A percentile compares a stretch with the other conserved stretches of the same genome.
phyloP scores from a whole-genome alignment of 2,888 invertebrate genomes.

The Pristionchus maxplancki region DNA sequence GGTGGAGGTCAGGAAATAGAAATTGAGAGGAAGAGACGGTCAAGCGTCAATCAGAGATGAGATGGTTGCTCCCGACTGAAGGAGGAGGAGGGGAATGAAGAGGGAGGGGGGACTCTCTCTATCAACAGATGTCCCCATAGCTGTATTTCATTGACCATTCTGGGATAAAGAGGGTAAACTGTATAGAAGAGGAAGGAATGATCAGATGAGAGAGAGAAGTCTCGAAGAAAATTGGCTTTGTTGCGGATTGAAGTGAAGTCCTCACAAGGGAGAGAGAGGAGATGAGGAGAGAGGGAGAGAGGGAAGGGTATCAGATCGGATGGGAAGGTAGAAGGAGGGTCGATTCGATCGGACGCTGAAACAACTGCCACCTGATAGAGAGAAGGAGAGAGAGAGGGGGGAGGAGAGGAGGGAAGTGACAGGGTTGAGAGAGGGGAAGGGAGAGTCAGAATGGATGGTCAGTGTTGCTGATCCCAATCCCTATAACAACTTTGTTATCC shows the following conservation, averaged over 20 bases:
- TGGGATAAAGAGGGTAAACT: conserved; percentile 40
- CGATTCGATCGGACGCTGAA: conserved; percentile 41
- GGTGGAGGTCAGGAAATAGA: conserved; percentile 35
- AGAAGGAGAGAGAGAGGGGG: background rate
- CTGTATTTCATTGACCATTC: conserved; percentile 52
- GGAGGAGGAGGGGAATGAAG: background rate
- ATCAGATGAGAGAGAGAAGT: conserved; percentile 31
- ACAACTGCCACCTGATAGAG: conserved; percentile 44
- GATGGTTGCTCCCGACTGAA: conserved; percentile 6
- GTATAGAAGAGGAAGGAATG: conserved; percentile 32
- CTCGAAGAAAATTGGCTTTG: conserved; percentile 33
- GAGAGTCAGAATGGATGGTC: conserved; percentile 15
- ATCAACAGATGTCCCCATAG: conserved; percentile 50
- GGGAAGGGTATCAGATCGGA: background rate
- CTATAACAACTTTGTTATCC: conserved; percentile 38
- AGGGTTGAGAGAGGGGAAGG: conserved; percentile 2
- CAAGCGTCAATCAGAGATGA: conserved; percentile 52
- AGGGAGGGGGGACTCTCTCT: background rate
- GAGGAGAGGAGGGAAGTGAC: conserved; percentile 2
- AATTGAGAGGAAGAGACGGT: conserved; percentile 35
- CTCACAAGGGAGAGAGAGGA: background rate
- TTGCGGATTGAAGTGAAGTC: conserved; percentile 47
- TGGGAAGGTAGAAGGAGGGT: background rate
- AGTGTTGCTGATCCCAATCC: conserved; percentile 35
- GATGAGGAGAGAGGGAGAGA: background rate